Base-by-base conservation (phyloP, 2,888 invertebrate species). In the Amblyjoppa proteus region DNA sequence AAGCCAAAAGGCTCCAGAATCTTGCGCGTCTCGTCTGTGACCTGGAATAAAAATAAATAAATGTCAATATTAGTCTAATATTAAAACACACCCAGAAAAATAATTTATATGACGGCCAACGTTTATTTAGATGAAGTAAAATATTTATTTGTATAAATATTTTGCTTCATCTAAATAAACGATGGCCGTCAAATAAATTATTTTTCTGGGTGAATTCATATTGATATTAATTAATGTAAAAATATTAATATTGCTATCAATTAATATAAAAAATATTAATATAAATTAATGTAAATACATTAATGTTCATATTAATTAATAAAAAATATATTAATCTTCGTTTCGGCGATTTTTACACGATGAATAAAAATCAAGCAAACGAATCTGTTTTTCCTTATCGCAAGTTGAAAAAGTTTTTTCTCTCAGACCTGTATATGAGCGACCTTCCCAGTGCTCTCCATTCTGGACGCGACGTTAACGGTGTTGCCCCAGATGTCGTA, bases 401-500 rank as follows among this genome's bases (percentile, higher is more conserved):
- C 11, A 20, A 13, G 9, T 20, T 7, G 9, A 3, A 45, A 45
- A 45, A 13, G 5, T 69, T 45, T 76, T 41, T 71, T 73, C 56
- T 11, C 68, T 53, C 34, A 49, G 91, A 98, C 98, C 96, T 99
- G 98, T 91, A 98, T 97, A 89, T 97, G 97, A 5, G 98, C 98
- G 78, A 98, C 98, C 95, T 98, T 98, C 86, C 99, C 99, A 0
- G 99, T 99, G 92, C 98, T 98, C 94, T 99, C 99, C 99, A 99
- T 99, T 83, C 99, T 95, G 0, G 98, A 98, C 6, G 99, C 99
- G 0, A 99, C 99, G 93, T 99, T 99, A 20, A 99, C 99, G 0
- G 99, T 98, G 93, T 99, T 99, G 1, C 99, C 99, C 98, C 98
- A 98, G 90, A 99, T 99, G 93, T 99, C 99, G 92, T 99, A 99